Conservation (phyloP, 23 tunicate species). For the Pegea sp. region DNA sequence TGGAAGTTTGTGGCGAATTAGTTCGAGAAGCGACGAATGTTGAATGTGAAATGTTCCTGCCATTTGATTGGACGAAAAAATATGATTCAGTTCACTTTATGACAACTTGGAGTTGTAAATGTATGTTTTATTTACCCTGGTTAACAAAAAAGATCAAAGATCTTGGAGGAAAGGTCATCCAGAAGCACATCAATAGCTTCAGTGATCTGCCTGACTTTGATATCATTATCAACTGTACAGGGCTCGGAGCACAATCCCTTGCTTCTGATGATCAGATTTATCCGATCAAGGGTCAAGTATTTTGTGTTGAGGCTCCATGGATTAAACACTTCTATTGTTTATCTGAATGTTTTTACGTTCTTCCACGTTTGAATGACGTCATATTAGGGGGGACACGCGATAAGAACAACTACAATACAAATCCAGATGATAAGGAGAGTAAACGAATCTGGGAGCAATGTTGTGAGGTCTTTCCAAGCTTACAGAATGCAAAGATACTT, state of each 20-base stretch:
- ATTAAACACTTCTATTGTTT: conserved; percentile 17
- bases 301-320: conserved; percentile 74
- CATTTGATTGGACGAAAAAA: not conserved
- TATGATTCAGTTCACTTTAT: not conserved
- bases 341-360: conserved; percentile 14
- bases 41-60: not conserved
- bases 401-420: conserved; percentile 12
- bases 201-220: conserved; percentile 42
- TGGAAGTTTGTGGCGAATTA: not conserved
- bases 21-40: not conserved
- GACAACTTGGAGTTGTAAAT: conserved; percentile 49
- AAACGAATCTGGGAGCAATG: conserved; percentile 27
- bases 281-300: conserved; percentile 56
- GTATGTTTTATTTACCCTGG: conserved; percentile 25
- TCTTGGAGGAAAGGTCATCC: conserved; percentile 37
- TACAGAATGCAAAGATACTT: conserved; percentile 30
- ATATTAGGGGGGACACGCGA: conserved; percentile 61
- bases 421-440: conserved; percentile 13
- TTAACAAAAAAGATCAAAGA: conserved; percentile 10
- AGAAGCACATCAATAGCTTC: conserved; percentile 12
- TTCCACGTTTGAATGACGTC: conserved; percentile 41
- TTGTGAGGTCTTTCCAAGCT: conserved; percentile 33
- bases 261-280: conserved; percentile 9
- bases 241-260: conserved; percentile 23
- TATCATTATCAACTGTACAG: conserved; percentile 47